phyloP scores from a whole-genome alignment of 1,140 invertebrate genomes.

The Orchestia grillus region DNA sequence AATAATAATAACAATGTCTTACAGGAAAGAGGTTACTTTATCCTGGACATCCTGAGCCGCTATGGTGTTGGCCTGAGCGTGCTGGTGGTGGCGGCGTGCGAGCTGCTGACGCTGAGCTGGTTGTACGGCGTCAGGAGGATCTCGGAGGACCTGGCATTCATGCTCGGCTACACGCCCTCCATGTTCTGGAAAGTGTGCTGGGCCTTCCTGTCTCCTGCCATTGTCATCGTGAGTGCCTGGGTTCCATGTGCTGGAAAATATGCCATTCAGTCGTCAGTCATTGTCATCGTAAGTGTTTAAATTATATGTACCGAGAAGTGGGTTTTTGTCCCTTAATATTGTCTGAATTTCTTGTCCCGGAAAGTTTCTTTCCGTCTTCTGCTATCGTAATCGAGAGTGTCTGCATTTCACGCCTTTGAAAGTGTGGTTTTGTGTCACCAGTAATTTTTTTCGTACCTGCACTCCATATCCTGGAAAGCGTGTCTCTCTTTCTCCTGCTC shows the following conservation, averaged over 20 bases:
- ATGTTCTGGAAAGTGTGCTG: conserved; percentile 86
- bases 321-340: background rate
- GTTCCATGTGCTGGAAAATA: background rate
- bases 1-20: too few relatives aligned
- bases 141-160: conserved; percentile 72
- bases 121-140: conserved; percentile 72
- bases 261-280: conserved; percentile 67
- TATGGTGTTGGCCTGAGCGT: conserved; percentile 85
- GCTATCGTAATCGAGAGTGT: background rate
- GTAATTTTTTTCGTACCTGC: too few relatives aligned
- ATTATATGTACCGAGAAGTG: background rate
- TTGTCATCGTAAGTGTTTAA: background rate
- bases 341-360: conserved; percentile 69
- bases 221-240: conserved; percentile 76
- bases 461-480: too few relatives aligned
- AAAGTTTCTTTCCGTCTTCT: background rate
- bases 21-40: conserved; percentile 79
- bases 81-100: conserved; percentile 79
- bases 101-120: conserved; percentile 72
- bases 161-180: conserved; percentile 77
- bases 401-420: background rate
- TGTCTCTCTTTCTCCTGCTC: background rate
- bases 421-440: background rate
- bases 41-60: conserved; percentile 86
- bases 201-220: conserved; percentile 80